Percentiles rank a stretch among this genome's conserved stretches.
phyloP scores from a whole-genome alignment of 2,888 invertebrate genomes.

The Drosophila yooni region DNA sequence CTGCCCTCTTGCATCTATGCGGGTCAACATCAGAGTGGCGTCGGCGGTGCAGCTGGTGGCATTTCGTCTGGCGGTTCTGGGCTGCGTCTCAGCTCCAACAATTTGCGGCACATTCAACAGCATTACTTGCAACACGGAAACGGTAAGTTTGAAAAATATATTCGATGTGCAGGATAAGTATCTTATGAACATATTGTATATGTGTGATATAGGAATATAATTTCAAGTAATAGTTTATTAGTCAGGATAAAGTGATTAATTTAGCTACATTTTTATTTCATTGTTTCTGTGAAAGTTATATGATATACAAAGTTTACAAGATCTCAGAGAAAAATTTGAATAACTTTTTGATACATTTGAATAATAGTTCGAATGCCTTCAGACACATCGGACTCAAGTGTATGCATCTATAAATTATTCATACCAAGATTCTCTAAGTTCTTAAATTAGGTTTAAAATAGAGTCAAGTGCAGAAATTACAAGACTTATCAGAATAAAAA shows the following conservation, averaged over 20 bases:
- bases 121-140: constrained; percentile 84
- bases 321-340: background rate
- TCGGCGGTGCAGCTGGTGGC: constrained; percentile 46
- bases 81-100: constrained; percentile 81
- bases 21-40: constrained; percentile 86
- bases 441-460: background rate
- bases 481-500: background rate
- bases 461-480: background rate
- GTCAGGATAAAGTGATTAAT: background rate
- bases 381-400: background rate
- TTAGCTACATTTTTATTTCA: background rate
- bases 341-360: background rate
- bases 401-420: background rate
- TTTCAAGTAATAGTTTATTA: background rate
- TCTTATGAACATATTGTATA: background rate
- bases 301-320: background rate
- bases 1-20: constrained; percentile 93
- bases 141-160: constrained; percentile 66
- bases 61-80: constrained; percentile 51
- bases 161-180: too few species aligned
- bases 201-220: background rate
- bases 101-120: constrained; percentile 84
- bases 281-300: background rate
- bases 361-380: background rate
- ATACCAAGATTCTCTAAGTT: background rate